Evolutionary conservation across 2,888 invertebrate genomes (phyloP), one percentile per base, ranked within the genome.

Genomic region (Alviniconcha strummeri): DNA sequence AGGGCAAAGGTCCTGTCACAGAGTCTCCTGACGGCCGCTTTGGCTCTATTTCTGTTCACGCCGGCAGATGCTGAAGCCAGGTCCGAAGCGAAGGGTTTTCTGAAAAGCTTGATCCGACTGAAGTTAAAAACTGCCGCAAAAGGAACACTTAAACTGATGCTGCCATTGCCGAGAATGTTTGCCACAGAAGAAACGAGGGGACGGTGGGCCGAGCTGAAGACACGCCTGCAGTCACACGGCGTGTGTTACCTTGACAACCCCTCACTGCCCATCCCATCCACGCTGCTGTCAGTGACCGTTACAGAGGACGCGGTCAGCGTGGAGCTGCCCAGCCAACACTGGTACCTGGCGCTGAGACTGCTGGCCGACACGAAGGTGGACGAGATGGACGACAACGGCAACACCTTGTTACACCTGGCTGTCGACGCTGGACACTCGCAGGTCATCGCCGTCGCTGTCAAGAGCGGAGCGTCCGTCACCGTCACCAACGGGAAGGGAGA

Each of bases 321-420:
- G 4, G 52, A n/a, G n/a, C 8, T 55, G n/a, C 55, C 71, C 55
- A 56, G n/a, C 80, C 54, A 80, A 36, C 13, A 52, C n/a, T 69
- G 69, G 80, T 80, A 80, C 80, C 55, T 80, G 55, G 69, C 56
- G 55, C 80, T 80, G 56, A 67, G 80, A 52, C 80, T 80, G 52
- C 8, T 80, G 71, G 11, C 71, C 0, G 80, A 80, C 71, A 71
- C 8, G 7, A 9, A 71, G 7, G 6, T 55, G 4, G 69, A 80
- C n/a, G 69, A 80, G 13, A n/a, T 9, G n/a, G 80, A 80, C 56
- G 55, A 69, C 5, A 17, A 71, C n/a, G 80, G 71, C 3, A 67
- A 80, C 80, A 80, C 80, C 0, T 15, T 71, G 8, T 19, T 80
- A 15, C 80, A 80, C n/a, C 71, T 71, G 0, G 80, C 71, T 17